A percentile compares a stretch with the other conserved stretches of the same genome.
phyloP scores from a whole-genome alignment of 2,113 vertebrate species.

The Catagonus wagneri region DNA sequence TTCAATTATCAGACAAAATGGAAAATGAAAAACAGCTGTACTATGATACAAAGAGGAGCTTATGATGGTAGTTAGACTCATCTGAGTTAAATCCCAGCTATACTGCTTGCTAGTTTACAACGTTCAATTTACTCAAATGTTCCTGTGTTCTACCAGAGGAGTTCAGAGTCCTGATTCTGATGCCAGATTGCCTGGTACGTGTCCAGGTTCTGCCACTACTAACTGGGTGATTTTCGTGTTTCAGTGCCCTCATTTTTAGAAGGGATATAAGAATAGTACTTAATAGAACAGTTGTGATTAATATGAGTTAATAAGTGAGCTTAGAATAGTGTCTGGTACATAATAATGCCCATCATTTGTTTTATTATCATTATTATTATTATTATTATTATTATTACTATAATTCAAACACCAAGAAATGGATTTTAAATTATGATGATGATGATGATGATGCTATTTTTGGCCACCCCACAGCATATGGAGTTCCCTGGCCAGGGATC shows the following conservation, averaged over 20 bases:
- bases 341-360: not conserved
- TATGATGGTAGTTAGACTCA: not conserved
- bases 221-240: not conserved
- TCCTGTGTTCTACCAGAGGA: not conserved
- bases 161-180: not conserved
- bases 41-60: not conserved
- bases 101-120: not conserved
- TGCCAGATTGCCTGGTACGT: not conserved
- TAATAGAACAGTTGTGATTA: not conserved
- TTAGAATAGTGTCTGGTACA: not conserved
- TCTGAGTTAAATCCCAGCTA: not conserved
- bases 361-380: not conserved
- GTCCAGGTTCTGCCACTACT: not conserved
- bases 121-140: not conserved
- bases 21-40: not conserved
- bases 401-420: constrained; percentile 26
- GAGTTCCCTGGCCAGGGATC: no score
- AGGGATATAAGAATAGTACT: not conserved
- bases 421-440: no score
- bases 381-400: not conserved
- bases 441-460: no score
- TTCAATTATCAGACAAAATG: not conserved
- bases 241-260: not conserved
- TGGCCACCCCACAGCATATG: no score
- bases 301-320: not conserved